Evolutionary conservation across 2,888 invertebrate genomes (phyloP).

Genomic region (Venusia cambrica): DNA sequence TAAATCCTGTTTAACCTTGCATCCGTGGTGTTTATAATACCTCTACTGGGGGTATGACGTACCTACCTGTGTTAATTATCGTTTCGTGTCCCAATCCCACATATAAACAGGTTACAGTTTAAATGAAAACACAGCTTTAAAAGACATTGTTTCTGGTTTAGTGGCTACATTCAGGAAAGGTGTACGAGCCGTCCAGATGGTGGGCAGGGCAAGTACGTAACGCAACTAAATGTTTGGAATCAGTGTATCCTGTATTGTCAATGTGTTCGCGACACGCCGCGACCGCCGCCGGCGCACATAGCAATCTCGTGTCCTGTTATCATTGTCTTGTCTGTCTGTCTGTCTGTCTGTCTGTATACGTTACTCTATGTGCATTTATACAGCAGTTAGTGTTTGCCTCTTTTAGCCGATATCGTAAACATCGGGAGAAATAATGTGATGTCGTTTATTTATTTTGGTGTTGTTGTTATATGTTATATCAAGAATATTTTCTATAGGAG

Average conservation of each 20-base stretch:
- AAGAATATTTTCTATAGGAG: constrained; percentile 65
- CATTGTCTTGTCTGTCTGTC: constrained; percentile 76
- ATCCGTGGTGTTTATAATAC: constrained; percentile 66
- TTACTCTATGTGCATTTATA: constrained; percentile 76
- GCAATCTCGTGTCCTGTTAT: constrained; percentile 73
- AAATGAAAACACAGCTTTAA: constrained; percentile 52
- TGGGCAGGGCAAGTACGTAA: constrained; percentile 99
- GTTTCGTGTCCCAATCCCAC: constrained; percentile 47
- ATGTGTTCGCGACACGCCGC: constrained; percentile 57
- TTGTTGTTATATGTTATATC: constrained; percentile 66
- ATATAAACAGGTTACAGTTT: constrained; percentile 45
- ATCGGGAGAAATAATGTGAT: constrained; percentile 69
- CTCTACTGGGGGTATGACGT: no score
- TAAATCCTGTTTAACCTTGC: constrained; percentile 55
- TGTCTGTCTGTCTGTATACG: constrained; percentile 60
- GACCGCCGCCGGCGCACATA: constrained; percentile 50
- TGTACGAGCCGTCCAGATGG: constrained; percentile 99
- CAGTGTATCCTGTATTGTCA: constrained; percentile 73
- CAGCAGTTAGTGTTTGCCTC: constrained; percentile 78
- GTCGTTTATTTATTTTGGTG: constrained; percentile 70
- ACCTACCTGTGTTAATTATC: constrained; percentile 45
- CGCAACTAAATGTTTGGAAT: constrained; percentile 58
- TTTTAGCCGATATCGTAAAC: constrained; percentile 69
- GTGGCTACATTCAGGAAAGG: constrained; percentile 99
- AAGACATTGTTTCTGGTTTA: constrained; percentile 82